Percentiles rank a stretch among this genome's conserved stretches.
phyloP scores from a whole-genome alignment of 1,140 invertebrate species.

The Galleria mellonella region DNA sequence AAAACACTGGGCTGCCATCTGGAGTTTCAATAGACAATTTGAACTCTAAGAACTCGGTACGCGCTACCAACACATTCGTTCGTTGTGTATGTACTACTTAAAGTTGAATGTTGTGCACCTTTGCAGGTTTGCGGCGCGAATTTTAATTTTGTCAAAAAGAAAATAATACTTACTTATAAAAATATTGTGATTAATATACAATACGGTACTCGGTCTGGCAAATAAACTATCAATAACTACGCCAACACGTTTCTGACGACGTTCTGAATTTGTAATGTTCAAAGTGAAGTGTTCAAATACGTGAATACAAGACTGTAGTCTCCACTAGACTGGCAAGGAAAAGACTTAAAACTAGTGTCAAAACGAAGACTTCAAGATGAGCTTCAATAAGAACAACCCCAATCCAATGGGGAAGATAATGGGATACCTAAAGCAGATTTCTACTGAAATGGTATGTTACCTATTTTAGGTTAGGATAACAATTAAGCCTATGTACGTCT shows the following conservation, averaged over 20 bases:
- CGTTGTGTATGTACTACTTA: slow-evolving; percentile 28
- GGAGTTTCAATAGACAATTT: slow-evolving; percentile 71
- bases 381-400: slow-evolving; percentile 70
- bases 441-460: slow-evolving; percentile 70
- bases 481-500: too few relatives aligned
- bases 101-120: slow-evolving; percentile 58
- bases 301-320: slow-evolving; percentile 56
- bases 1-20: slow-evolving; percentile 69
- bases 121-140: slow-evolving; percentile 45
- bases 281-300: slow-evolving; percentile 41
- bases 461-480: too few relatives aligned
- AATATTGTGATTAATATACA: background rate
- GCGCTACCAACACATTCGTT: slow-evolving; percentile 58
- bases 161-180: slow-evolving; percentile 9
- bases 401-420: slow-evolving; percentile 68
- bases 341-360: slow-evolving; percentile 8
- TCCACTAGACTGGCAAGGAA: slow-evolving; percentile 25
- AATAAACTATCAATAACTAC: too few relatives aligned
- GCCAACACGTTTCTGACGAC: too few relatives aligned
- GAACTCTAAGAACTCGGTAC: slow-evolving; percentile 55
- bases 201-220: too few relatives aligned
- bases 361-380: slow-evolving; percentile 56
- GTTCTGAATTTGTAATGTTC: too few relatives aligned
- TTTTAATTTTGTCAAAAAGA: slow-evolving; percentile 30
- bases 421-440: slow-evolving; percentile 67